Evolutionary conservation across 2,797 vertebrate genomes (phyloP).

Genomic region (Amazona ochrocephala): DNA sequence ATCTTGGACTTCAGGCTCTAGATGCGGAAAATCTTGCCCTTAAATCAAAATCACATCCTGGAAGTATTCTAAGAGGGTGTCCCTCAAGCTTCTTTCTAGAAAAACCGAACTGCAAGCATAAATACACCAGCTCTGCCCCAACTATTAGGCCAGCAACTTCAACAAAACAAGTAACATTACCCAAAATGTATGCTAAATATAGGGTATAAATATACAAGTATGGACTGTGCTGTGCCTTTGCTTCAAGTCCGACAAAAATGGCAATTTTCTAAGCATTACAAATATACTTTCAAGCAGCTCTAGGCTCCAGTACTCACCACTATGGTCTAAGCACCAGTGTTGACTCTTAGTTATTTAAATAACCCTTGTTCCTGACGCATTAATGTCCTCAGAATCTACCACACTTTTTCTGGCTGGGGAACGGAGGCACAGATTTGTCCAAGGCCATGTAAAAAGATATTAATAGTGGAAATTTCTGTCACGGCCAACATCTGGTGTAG

Average conservation of each 20-base stretch:
- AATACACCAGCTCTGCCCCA: not conserved
- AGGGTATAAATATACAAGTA: not conserved
- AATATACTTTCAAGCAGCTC: not conserved
- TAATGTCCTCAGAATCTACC: constrained; percentile 23
- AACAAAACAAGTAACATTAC: not conserved
- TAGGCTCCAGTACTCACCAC: not conserved
- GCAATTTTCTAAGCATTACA: not conserved
- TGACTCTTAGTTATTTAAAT: constrained; percentile 11
- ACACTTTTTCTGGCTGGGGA: constrained; percentile 15
- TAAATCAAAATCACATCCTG: not conserved
- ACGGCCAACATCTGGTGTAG: constrained; percentile 36
- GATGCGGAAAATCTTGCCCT: not conserved
- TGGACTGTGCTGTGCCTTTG: not conserved
- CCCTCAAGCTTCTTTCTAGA: not conserved
- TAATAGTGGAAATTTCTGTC: constrained; percentile 45
- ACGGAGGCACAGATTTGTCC: not conserved
- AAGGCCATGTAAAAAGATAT: constrained; percentile 18
- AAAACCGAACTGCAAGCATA: not conserved
- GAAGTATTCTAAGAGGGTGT: not conserved
- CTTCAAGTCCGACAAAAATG: not conserved
- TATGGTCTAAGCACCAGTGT: not conserved
- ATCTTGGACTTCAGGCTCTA: not conserved
- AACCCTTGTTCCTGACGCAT: not conserved
- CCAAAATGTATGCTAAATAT: not conserved
- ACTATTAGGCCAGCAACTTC: not conserved